Conservation (phyloP, 1,140 invertebrate species). For the Neuroterus valhalla region DNA sequence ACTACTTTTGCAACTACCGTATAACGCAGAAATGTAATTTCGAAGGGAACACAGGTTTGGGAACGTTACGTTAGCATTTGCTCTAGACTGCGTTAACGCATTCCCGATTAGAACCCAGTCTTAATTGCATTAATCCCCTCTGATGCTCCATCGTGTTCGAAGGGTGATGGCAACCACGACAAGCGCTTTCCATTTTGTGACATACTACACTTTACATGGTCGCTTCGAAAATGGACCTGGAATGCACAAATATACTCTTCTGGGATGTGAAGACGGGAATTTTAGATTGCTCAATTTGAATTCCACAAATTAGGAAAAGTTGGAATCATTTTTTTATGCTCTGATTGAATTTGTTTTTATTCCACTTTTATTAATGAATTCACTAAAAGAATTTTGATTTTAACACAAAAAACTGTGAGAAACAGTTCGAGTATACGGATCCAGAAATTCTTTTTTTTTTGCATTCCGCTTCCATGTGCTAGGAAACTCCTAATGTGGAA, state of each 20-base stretch:
- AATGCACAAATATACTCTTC: not conserved
- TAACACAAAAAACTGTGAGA: too few species aligned
- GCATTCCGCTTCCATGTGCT: too few species aligned
- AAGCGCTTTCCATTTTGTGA: slow-evolving; percentile 16
- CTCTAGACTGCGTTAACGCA: not conserved
- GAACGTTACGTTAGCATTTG: not conserved
- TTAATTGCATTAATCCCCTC: slow-evolving; percentile 17
- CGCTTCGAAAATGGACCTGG: not conserved
- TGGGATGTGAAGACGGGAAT: not conserved
- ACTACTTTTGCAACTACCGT: not conserved
- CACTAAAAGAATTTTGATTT: too few species aligned
- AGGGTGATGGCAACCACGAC: not conserved
- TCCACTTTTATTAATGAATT: too few species aligned
- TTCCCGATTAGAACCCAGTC: slow-evolving; percentile 16
- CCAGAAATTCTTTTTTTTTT: too few species aligned
- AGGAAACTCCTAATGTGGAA: too few species aligned
- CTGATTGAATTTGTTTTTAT: too few species aligned
- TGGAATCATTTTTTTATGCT: too few species aligned
- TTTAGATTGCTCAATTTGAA: not conserved
- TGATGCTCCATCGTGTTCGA: not conserved
- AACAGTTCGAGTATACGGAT: too few species aligned
- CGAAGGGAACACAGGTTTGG: not conserved
- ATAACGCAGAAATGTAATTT: not conserved
- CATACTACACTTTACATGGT: not conserved
- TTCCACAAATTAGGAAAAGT: not conserved